Base-by-base conservation (phyloP, 2,113 vertebrate species). In the Prietella phreatophila region DNA sequence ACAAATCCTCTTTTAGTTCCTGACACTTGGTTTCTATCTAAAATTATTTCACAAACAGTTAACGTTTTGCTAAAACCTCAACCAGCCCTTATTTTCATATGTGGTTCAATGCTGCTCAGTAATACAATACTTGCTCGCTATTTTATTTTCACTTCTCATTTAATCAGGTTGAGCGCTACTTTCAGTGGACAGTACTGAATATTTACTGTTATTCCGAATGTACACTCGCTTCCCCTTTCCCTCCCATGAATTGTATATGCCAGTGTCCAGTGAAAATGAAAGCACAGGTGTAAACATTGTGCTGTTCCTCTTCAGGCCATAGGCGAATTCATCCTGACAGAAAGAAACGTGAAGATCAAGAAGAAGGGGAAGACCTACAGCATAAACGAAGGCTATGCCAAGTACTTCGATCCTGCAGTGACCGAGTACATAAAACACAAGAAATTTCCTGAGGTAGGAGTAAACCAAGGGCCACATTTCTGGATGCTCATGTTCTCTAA, bases 371-470 rank as follows among this genome's bases (percentile, higher is more conserved):
- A 98, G 90, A 95, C 96, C 88, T 99, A 97, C 93, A 99, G 98
- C 89, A 89, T 99, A 53, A 99, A 99, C n/a, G 98, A 99, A 90
- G 97, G 98, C 61, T 98, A 99, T 88, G 97, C 97, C 0, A 98
- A 97, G 85, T 99, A 99, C 93, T 98, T 99, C 90, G 96, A 99
- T 85, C 95, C 96, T 13, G 96, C 96, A 83, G 94, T 98, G 85
- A 96, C 96, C 22, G 97, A 98, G 60, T 99, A 98, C 89, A 92
- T 99, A 87, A 95, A 99, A 83, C 96, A 95, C 94, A 99, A 99
- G 95, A 99, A 99, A 94, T 97, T 97, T 90, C 98, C 98, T 0
- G 96, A 97, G 97, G 98, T 99, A 95, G 95, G 95, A 33, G 15
- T 17, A 5, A 73, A 60, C 20, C n/a, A 25, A 1, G 3, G 55